phyloP scores from a whole-genome alignment of 2,888 invertebrate species.

The Chouioia cunea region DNA sequence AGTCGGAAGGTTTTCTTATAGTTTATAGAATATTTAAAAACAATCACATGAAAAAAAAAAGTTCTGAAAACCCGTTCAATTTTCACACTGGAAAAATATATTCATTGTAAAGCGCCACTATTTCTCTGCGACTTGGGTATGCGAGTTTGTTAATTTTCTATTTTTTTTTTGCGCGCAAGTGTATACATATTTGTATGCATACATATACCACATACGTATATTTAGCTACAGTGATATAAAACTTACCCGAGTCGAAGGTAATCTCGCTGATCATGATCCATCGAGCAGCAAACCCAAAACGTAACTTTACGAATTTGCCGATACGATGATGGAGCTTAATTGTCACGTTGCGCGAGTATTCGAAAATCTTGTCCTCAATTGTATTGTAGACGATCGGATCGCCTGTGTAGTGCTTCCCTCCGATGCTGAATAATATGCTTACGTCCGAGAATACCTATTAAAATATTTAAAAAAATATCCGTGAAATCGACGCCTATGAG shows the following conservation, averaged over 20 bases:
- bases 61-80: too few relatives aligned
- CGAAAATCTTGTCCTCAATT: slow-evolving; percentile 83
- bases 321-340: slow-evolving; percentile 86
- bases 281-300: slow-evolving; percentile 82
- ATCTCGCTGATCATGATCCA: slow-evolving; percentile 95
- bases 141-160: background rate
- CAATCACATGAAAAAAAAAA: too few relatives aligned
- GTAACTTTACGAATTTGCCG: slow-evolving; percentile 83
- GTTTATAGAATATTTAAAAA: too few relatives aligned
- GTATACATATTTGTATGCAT: slow-evolving; percentile 24
- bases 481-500: slow-evolving; percentile 15
- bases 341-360: slow-evolving; percentile 84
- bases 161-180: slow-evolving; percentile 3
- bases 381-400: slow-evolving; percentile 82
- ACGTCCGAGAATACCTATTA: slow-evolving; percentile 85
- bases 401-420: slow-evolving; percentile 82
- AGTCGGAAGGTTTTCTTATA: too few relatives aligned
- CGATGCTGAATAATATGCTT: slow-evolving; percentile 83
- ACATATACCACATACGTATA: background rate
- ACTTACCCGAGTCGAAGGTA: slow-evolving; percentile 84
- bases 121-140: background rate
- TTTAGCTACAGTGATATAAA: slow-evolving; percentile 8
- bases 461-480: slow-evolving; percentile 41
- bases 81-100: slow-evolving; percentile 9
- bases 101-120: background rate